These are phyloP conservation scores for Thinocorus orbignyianus DNA, from an alignment of 2,113 vertebrate species.

Conservation along the genomic window DNA sequence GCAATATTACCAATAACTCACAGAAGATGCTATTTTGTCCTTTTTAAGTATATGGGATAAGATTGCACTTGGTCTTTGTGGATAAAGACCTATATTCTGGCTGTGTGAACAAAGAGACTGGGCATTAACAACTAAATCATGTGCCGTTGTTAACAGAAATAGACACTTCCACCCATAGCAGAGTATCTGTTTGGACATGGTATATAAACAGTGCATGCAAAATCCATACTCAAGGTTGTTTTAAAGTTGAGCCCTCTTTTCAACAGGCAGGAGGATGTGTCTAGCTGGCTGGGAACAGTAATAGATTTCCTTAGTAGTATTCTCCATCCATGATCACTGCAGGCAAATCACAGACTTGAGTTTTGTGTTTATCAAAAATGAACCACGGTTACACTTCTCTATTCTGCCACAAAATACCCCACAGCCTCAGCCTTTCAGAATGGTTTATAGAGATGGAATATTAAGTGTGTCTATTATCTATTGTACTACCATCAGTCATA, in stretches of 20 bases:
- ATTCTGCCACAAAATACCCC: slow-evolving; percentile 19
- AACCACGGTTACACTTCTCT: slow-evolving; percentile 21
- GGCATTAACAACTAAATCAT: background rate
- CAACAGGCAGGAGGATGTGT: background rate
- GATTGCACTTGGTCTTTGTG: background rate
- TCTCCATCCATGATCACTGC: background rate
- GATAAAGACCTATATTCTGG: slow-evolving; percentile 7
- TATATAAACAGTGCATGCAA: background rate
- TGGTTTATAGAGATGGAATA: slow-evolving; percentile 55
- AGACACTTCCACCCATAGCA: background rate
- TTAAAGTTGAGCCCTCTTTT: slow-evolving; percentile 23
- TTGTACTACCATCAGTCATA: slow-evolving; percentile 1
- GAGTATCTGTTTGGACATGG: background rate
- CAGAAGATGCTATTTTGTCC: slow-evolving; percentile 8
- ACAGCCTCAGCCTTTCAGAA: slow-evolving; percentile 34
- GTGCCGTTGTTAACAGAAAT: slow-evolving; percentile 8
- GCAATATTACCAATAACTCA: background rate
- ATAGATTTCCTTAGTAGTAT: slow-evolving; percentile 15
- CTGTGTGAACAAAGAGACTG: background rate
- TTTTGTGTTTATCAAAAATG: slow-evolving; percentile 38
- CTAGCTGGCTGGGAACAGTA: background rate
- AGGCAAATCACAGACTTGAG: slow-evolving; percentile 36
- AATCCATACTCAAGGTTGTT: slow-evolving; percentile 5
- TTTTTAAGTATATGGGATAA: background rate
- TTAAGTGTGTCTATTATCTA: slow-evolving; percentile 60